Evolutionary conservation across 1,140 invertebrate genomes (phyloP).

Genomic region (Apocrypta bakeri): DNA sequence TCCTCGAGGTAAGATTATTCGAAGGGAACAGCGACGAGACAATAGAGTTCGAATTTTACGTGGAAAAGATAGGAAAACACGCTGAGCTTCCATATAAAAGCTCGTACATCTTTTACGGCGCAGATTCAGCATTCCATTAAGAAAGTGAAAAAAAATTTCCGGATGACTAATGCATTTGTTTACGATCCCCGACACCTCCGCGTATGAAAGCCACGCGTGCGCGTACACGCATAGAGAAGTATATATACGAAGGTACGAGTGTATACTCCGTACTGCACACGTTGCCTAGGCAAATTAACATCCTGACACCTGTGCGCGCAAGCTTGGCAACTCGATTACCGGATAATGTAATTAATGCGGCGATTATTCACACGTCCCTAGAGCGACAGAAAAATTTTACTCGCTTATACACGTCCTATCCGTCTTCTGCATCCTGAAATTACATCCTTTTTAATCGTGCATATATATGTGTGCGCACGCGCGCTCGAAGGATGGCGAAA

Average conservation of each 20-base stretch:
- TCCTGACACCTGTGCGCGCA: not conserved
- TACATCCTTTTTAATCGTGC: not conserved
- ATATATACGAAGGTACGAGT: too few relatives aligned
- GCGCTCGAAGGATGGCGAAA: not conserved
- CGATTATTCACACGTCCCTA: constrained; percentile 15
- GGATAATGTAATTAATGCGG: constrained; percentile 22
- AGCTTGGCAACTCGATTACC: not conserved
- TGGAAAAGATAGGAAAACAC: not conserved
- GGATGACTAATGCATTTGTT: not conserved
- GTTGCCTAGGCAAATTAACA: not conserved
- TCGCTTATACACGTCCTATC: not conserved
- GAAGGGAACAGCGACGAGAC: not conserved
- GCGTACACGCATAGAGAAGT: too few relatives aligned
- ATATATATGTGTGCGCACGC: too few relatives aligned
- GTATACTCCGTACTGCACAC: too few relatives aligned
- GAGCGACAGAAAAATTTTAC: not conserved
- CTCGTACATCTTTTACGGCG: too few relatives aligned
- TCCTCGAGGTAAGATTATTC: constrained; percentile 4
- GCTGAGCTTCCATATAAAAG: too few relatives aligned
- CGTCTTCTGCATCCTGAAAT: constrained; percentile 11
- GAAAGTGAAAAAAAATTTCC: not conserved
- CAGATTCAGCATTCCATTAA: not conserved
- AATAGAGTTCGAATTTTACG: constrained; percentile 4
- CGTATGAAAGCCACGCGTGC: not conserved
- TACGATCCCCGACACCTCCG: not conserved